These are phyloP conservation scores for Phoebastria nigripes DNA, from an alignment of 2,797 vertebrate species.

Conservation along the genomic window DNA sequence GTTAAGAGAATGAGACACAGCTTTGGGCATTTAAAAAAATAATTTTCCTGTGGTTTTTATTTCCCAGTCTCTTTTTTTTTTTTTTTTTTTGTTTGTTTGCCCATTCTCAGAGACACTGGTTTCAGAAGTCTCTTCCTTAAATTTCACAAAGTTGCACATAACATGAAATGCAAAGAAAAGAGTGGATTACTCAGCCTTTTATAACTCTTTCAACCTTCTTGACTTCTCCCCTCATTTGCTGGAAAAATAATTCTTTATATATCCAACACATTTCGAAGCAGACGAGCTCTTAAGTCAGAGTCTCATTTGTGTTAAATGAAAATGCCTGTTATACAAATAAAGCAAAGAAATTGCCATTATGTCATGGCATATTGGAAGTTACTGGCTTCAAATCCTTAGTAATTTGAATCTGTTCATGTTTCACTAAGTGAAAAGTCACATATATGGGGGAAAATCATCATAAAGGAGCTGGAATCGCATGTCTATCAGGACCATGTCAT, in stretches of 20 bases:
- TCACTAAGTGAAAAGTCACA: not conserved
- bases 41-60: not conserved
- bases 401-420: rapidly evolving
- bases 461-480: not conserved
- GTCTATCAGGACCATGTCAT: not conserved
- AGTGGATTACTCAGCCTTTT: not conserved
- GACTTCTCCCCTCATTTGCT: not conserved
- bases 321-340: not conserved
- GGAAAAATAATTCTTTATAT: not conserved
- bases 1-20: not conserved
- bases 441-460: not conserved
- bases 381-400: not conserved
- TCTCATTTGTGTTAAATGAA: not conserved
- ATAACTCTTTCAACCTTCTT: not conserved
- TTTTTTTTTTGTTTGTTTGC: not conserved
- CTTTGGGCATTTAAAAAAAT: not conserved
- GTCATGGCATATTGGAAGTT: not conserved
- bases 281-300: not conserved
- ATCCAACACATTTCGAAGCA: not conserved
- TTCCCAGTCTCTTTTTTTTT: not conserved
- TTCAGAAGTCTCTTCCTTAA: not conserved
- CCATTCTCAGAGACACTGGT: not conserved
- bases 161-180: not conserved
- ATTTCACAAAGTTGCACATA: not conserved
- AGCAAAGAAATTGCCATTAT: not conserved